A percentile compares a stretch with the other conserved stretches of the same genome.
Evolutionary conservation across 2,888 invertebrate species (phyloP).

Genomic region (Mythimna lalbum): DNA sequence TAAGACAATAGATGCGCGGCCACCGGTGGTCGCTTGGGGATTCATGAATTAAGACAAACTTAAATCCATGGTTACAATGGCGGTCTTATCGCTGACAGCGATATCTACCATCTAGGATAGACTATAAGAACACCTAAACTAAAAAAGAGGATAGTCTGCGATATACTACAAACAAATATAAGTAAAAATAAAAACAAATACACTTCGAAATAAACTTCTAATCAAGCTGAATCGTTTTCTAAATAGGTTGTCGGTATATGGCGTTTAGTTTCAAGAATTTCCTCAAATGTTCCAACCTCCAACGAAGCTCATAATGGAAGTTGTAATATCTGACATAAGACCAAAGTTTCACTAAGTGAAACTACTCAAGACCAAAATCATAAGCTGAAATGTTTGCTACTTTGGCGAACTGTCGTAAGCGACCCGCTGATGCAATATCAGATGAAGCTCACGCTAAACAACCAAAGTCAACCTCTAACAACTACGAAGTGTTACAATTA

Average conservation of each 20-base stretch:
- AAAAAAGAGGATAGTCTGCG: too few relatives aligned
- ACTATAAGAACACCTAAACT: too few relatives aligned
- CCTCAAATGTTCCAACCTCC: slow-evolving; percentile 2
- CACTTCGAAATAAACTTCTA: not conserved
- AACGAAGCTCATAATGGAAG: not conserved
- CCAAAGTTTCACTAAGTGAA: slow-evolving; percentile 5
- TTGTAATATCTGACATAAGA: slow-evolving; percentile 7
- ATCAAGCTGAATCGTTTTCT: not conserved
- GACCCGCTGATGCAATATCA: not conserved
- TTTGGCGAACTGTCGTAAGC: not conserved
- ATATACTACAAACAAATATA: too few relatives aligned
- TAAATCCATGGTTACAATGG: too few relatives aligned
- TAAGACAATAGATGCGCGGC: too few relatives aligned
- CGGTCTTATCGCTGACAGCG: too few relatives aligned
- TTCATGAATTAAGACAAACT: too few relatives aligned
- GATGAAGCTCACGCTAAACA: not conserved
- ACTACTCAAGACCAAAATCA: not conserved
- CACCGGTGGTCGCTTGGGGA: too few relatives aligned
- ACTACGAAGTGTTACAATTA: not conserved
- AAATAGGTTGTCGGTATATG: not conserved
- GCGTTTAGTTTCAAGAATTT: slow-evolving; percentile 6
- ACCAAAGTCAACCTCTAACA: not conserved
- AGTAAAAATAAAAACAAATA: too few relatives aligned
- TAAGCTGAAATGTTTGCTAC: not conserved
- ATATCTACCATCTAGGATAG: too few relatives aligned